Evolutionary conservation across 1,140 invertebrate genomes (phyloP).

Genomic region (Temnothorax curvispinosus): DNA sequence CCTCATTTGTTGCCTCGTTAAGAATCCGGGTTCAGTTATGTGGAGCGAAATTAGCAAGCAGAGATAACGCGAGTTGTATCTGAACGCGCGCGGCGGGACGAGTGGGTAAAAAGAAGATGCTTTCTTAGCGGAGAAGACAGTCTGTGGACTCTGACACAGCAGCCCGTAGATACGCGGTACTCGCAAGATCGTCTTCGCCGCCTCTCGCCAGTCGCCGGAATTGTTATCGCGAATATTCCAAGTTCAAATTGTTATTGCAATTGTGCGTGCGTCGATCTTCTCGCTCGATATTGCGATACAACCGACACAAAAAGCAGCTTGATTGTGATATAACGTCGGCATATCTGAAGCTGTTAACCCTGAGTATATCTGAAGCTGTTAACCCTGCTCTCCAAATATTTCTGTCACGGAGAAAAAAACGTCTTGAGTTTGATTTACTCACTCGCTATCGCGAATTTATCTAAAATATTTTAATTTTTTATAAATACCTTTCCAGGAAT

Average conservation of each 20-base stretch:
- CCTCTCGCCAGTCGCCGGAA: background rate
- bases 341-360: background rate
- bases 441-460: background rate
- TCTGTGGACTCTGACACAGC: conserved; percentile 35
- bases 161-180: background rate
- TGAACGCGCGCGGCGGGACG: background rate
- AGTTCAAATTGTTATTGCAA: background rate
- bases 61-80: conserved; percentile 43
- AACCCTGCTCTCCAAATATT: background rate
- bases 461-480: background rate
- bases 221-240: background rate
- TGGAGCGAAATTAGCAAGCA: conserved; percentile 22
- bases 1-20: background rate
- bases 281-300: background rate
- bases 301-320: background rate
- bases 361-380: background rate
- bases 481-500: background rate
- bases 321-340: background rate
- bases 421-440: background rate
- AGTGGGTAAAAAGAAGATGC: background rate
- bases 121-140: conserved; percentile 4
- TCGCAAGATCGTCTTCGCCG: background rate
- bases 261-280: background rate
- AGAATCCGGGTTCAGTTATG: conserved; percentile 15
- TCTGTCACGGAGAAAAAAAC: background rate